A percentile compares a stretch with the other conserved stretches of the same genome.
Conservation (phyloP, 2,888 invertebrate genomes). For the Eupithecia pulchellata region DNA sequence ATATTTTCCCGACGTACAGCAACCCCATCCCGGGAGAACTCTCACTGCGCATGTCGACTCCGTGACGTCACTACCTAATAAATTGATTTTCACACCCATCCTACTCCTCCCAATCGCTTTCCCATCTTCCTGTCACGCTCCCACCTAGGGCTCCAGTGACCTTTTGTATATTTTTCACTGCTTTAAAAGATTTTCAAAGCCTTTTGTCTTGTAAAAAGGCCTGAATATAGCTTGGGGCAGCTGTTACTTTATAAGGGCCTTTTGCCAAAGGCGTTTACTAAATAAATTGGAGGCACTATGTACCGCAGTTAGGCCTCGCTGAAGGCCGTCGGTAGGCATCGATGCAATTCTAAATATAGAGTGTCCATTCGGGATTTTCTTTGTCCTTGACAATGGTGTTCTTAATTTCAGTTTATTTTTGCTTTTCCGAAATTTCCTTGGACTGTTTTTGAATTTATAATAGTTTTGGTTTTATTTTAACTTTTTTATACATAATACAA, state of each 20-base stretch:
- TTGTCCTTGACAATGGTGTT: slow-evolving; percentile 34
- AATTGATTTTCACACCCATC: slow-evolving; percentile 84
- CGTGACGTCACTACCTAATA: slow-evolving; percentile 85
- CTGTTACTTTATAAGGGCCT: slow-evolving; percentile 60
- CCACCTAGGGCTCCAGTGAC: slow-evolving; percentile 75
- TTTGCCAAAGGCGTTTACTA: slow-evolving; percentile 41
- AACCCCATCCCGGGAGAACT: slow-evolving; percentile 75
- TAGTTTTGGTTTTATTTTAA: not conserved
- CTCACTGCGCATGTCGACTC: slow-evolving; percentile 73
- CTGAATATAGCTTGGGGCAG: slow-evolving; percentile 64
- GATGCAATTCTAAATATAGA: slow-evolving; percentile 40
- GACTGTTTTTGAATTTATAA: not conserved
- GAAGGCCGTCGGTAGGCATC: slow-evolving; percentile 33
- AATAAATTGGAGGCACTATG: slow-evolving; percentile 30
- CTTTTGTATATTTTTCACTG: slow-evolving; percentile 80
- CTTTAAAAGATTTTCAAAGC: slow-evolving; percentile 72
- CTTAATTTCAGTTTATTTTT: slow-evolving; percentile 5
- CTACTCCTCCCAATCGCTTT: slow-evolving; percentile 49
- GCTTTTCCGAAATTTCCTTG: not conserved
- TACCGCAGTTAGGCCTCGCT: slow-evolving; percentile 32
- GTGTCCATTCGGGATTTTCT: slow-evolving; percentile 35
- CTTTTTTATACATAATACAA: not conserved
- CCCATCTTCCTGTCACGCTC: slow-evolving; percentile 61
- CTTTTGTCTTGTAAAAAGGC: slow-evolving; percentile 76
- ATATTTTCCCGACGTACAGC: slow-evolving; percentile 52